A percentile compares a stretch with the other conserved stretches of the same genome.
These are phyloP conservation scores for Diorhabda carinulata DNA, from an alignment of 1,140 invertebrate species.

Conservation along the genomic window DNA sequence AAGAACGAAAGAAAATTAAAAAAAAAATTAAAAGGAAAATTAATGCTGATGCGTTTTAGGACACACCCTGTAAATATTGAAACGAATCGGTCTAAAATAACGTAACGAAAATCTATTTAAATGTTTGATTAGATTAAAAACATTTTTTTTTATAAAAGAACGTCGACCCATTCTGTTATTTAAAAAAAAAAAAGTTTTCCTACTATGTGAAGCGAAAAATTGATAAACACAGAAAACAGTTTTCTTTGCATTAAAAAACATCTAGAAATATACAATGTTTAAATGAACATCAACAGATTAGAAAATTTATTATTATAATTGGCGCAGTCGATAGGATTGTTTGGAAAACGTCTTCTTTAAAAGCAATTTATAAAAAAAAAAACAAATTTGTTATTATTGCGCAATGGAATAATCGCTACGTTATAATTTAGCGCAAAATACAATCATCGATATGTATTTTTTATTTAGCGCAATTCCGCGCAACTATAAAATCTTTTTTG, in stretches of 20 bases:
- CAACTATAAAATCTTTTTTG: no score
- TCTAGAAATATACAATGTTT: neutral
- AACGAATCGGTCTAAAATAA: no score
- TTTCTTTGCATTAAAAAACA: neutral
- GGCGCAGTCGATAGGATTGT: neutral
- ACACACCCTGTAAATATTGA: no score
- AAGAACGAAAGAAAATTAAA: slow-evolving; percentile 30
- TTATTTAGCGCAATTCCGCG: no score
- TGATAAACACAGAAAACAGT: neutral
- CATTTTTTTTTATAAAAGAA: neutral
- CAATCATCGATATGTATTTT: no score
- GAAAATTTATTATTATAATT: neutral
- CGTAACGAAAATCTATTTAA: no score
- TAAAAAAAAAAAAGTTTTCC: neutral
- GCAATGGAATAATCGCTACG: no score
- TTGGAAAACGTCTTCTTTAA: neutral
- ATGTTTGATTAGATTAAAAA: no score
- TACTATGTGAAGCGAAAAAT: neutral
- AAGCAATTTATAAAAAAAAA: no score
- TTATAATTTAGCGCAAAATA: no score
- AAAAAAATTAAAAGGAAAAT: neutral
- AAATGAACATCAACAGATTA: neutral
- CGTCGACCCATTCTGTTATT: neutral
- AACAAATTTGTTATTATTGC: no score
- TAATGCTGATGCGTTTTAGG: no score